phyloP scores from a whole-genome alignment of 2,888 invertebrate species.

The Nemoura dubitans region DNA sequence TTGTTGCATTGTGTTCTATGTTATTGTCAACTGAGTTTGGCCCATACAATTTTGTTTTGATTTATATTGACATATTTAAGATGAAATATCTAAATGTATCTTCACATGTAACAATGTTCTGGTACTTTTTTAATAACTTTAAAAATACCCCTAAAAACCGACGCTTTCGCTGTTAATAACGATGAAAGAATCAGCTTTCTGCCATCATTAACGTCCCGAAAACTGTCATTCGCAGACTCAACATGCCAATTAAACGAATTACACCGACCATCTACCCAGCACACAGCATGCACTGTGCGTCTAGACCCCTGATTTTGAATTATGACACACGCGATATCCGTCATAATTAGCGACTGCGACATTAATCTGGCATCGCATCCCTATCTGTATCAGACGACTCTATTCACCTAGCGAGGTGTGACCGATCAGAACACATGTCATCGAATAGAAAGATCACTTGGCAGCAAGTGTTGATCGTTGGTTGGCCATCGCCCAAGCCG shows the following conservation, averaged over 20 bases:
- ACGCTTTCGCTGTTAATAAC: too few relatives aligned
- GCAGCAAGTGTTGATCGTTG: not conserved
- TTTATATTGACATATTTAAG: too few relatives aligned
- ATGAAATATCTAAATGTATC: too few relatives aligned
- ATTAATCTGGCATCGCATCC: not conserved
- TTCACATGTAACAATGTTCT: too few relatives aligned
- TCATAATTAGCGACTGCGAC: not conserved
- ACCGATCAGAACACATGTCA: not conserved
- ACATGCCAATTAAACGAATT: not conserved
- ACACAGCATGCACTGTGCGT: not conserved
- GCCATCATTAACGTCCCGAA: too few relatives aligned
- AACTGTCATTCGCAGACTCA: too few relatives aligned
- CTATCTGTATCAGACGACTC: not conserved
- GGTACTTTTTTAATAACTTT: too few relatives aligned
- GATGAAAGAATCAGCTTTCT: too few relatives aligned
- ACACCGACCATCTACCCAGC: not conserved
- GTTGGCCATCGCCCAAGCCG: not conserved
- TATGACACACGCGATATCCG: not conserved
- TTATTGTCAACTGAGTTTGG: too few relatives aligned
- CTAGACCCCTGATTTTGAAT: not conserved
- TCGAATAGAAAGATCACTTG: not conserved
- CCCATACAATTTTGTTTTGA: too few relatives aligned
- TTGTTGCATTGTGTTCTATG: too few relatives aligned
- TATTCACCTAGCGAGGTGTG: not conserved
- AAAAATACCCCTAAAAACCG: too few relatives aligned